Conservation (phyloP, 2,113 vertebrate genomes). For the Struthio camelus region DNA sequence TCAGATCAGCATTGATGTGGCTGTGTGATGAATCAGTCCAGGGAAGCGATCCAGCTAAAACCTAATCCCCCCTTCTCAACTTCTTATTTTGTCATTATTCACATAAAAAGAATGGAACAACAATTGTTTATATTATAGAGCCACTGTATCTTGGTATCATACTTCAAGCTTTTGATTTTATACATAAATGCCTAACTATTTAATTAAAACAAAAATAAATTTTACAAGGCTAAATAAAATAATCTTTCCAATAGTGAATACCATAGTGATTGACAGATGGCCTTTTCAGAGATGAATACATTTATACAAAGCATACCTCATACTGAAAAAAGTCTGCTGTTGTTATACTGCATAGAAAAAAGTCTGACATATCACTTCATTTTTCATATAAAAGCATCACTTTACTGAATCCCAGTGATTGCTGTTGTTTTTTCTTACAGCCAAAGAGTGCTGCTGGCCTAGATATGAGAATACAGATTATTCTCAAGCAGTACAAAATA, state of each 20-base stretch:
- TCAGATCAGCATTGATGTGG: not conserved
- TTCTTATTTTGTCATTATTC: not conserved
- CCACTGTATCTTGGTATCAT: not conserved
- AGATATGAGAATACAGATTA: not conserved
- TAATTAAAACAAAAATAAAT: not conserved
- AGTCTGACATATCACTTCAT: not conserved
- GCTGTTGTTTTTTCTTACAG: not conserved
- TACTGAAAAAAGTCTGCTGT: not conserved
- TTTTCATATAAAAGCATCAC: not conserved
- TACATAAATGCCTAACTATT: not conserved
- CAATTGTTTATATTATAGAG: not conserved
- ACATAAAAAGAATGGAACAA: not conserved
- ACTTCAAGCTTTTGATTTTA: not conserved
- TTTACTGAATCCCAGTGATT: not conserved
- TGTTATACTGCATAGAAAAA: not conserved
- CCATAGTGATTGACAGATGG: not conserved
- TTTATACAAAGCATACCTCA: not conserved
- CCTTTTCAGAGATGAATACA: not conserved
- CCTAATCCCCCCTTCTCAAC: not conserved
- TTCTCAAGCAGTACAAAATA: conserved; percentile 8
- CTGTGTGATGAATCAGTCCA: not conserved
- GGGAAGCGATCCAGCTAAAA: not conserved
- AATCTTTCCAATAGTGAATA: not conserved
- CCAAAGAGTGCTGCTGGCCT: not conserved
- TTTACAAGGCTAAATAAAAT: not conserved